Evolutionary conservation across 2,797 vertebrate genomes (phyloP).

Genomic region (Darevskia nairensis): DNA sequence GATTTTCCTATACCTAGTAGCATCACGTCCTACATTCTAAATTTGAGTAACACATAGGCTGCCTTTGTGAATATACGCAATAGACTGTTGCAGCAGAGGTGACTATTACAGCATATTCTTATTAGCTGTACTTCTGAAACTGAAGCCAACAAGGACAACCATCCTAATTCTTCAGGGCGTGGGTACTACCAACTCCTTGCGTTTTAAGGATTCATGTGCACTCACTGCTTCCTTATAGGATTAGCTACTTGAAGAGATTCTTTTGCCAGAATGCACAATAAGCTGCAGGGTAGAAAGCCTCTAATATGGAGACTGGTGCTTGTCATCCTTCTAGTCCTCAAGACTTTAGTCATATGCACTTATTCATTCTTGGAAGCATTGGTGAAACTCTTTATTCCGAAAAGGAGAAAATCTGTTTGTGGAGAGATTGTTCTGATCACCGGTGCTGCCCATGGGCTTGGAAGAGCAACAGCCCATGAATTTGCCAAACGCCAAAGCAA

Average conservation of each 20-base stretch:
- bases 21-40: no score
- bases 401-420: conserved; percentile 59
- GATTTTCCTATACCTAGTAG: no score
- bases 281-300: neutral
- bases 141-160: neutral
- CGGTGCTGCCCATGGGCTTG: conserved; percentile 63
- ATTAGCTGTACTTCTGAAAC: neutral
- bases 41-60: no score
- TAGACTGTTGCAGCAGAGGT: no score
- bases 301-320: conserved; percentile 38
- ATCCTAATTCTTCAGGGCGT: neutral
- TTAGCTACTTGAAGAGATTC: neutral
- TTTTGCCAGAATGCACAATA: neutral
- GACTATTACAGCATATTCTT: neutral
- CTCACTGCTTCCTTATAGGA: no score
- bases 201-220: neutral
- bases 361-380: conserved; percentile 61
- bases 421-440: conserved; percentile 65
- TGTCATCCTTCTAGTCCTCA: conserved; percentile 46
- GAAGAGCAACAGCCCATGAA: conserved; percentile 60
- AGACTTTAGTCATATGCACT: conserved; percentile 40
- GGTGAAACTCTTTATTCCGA: conserved; percentile 63
- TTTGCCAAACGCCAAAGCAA: conserved; percentile 64
- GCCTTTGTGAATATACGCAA: no score
- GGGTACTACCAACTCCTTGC: no score